Conservation (phyloP, 2,888 invertebrate species). For the Acanthosepion pharaonis region DNA sequence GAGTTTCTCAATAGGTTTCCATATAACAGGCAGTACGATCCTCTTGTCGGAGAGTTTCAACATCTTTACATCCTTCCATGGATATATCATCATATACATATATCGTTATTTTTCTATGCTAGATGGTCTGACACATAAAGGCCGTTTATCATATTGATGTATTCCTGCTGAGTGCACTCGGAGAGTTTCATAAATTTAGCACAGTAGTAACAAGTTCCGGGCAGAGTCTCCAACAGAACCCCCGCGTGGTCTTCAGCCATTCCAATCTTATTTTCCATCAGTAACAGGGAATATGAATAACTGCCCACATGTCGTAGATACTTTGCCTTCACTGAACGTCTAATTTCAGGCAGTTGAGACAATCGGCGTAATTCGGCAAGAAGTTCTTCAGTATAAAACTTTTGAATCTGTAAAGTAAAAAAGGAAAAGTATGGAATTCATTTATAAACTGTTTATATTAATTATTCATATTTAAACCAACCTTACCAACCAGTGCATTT, state of each 20-base stretch:
- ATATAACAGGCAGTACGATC: no score
- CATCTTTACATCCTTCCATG: not conserved
- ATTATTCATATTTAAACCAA: no score
- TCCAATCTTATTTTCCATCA: constrained; percentile 18
- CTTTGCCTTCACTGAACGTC: constrained; percentile 10
- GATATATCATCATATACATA: not conserved
- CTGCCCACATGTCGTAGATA: not conserved
- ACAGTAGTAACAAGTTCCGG: not conserved
- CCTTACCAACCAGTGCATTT: no score
- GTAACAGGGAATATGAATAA: not conserved
- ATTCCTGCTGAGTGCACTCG: not conserved
- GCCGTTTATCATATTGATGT: not conserved
- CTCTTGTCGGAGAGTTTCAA: no score
- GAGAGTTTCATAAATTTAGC: not conserved
- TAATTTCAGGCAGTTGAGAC: not conserved
- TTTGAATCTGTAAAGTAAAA: constrained; percentile 37
- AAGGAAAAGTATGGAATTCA: no score
- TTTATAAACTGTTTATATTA: no score
- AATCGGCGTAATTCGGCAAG: not conserved
- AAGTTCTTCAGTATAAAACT: not conserved
- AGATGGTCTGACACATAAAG: not conserved
- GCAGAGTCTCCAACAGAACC: not conserved
- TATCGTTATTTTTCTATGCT: not conserved
- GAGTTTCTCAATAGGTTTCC: no score
- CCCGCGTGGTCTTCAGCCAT: not conserved